phyloP scores from a whole-genome alignment of 2,888 invertebrate genomes.

The Philaethria dido region DNA sequence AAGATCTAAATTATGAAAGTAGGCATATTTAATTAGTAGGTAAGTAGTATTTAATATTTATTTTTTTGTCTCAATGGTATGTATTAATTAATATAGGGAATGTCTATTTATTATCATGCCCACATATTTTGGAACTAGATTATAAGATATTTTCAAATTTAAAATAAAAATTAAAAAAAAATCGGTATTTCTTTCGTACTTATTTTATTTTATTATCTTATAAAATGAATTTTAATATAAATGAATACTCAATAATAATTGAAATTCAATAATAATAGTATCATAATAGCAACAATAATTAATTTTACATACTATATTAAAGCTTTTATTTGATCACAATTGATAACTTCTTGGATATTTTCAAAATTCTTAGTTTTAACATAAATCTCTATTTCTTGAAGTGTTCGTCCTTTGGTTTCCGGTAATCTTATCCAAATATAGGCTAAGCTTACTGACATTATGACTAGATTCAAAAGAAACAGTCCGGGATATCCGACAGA shows the following conservation, averaged over 20 bases:
- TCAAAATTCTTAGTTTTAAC: conserved; percentile 21
- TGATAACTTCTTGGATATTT: conserved; percentile 5
- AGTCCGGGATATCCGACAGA: conserved; percentile 11
- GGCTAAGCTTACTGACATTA: conserved; percentile 1
- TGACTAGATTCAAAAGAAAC: conserved; percentile 12
- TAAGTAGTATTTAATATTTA: no score
- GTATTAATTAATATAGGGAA: no score
- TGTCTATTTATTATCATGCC: no score
- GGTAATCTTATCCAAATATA: conserved; percentile 19
- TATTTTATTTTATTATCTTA: not conserved
- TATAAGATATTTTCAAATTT: no score
- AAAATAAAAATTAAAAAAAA: no score
- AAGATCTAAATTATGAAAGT: no score
- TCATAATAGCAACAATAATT: not conserved
- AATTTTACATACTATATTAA: conserved; percentile 8
- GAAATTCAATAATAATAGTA: not conserved
- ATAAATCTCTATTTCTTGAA: conserved; percentile 24
- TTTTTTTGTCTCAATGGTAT: no score
- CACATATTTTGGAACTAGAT: no score
- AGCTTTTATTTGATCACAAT: conserved; percentile 18
- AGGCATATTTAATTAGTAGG: no score
- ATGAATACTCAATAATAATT: not conserved
- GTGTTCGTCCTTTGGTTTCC: conserved; percentile 16
- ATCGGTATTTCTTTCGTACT: no score
- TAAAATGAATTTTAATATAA: not conserved